Evolutionary conservation across 2,797 vertebrate genomes (phyloP), one percentile per base, ranked within the genome.

Genomic region (Selene dorsalis): DNA sequence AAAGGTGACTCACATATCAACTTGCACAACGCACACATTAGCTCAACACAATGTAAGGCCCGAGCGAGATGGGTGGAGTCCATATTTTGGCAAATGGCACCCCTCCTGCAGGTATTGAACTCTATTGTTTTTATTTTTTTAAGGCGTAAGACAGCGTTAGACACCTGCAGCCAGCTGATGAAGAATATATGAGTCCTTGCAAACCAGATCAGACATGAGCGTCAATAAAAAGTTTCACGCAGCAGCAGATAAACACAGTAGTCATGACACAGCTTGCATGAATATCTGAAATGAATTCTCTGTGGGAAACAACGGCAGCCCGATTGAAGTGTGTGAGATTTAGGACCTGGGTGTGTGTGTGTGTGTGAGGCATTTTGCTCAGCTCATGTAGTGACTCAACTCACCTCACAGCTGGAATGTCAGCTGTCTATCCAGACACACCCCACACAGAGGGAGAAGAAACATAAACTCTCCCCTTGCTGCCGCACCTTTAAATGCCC

Each of bases 381-480:
- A 38, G 82, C 92, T 93, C 91, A 89, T 70, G 79, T 82, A 87
- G 87, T 32, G 87, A 93, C 92, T 93, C 92, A 90, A 93, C 91
- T 95, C 94, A 94, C 91, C 91, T 93, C 91, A 90, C 94, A 95
- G 94, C 91, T 93, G 93, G 93, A 93, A 94, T 92, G 92, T 94
- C 93, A 93, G 93, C 94, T 95, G 94, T 94, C 91, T 92, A 67
- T 89, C 50, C 88, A 26, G 93, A 93, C 93, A 93, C 94, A 87
- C 94, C 93, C 93, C 89, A 76, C 0, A 24, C 32, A 71, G 26
- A 82, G 79, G 67, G 79, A 83, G 84, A 89, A 24, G 89, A 93
- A 93, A 94, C 84, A 93, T 86, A 83, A 84, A 90, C 88, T 89
- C 73, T 82, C 13, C 45, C 3, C 41, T 30, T 69, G 56, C 80